Percentiles rank a stretch among this genome's conserved stretches.
phyloP scores from a whole-genome alignment of 2,888 invertebrate genomes.

The Nomada fabriciana region DNA sequence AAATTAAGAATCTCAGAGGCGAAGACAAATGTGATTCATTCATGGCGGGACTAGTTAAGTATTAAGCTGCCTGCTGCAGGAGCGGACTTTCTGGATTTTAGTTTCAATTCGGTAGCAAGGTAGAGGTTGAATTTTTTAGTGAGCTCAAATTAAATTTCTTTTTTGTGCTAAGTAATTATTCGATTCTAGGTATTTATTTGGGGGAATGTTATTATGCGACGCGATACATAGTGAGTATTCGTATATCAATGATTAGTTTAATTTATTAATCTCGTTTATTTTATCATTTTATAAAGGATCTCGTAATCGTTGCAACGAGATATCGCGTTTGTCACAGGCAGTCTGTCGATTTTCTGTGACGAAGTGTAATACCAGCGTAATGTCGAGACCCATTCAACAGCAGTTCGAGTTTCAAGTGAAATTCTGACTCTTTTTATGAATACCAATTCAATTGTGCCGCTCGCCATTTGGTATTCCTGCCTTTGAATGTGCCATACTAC shows the following conservation, averaged over 20 bases:
- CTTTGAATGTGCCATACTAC: background rate
- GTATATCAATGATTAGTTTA: too few relatives aligned
- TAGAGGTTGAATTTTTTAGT: background rate
- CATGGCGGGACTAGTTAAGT: background rate
- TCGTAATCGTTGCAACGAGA: background rate
- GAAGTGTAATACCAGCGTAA: background rate
- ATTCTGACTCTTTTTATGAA: constrained; percentile 7
- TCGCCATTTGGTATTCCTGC: background rate
- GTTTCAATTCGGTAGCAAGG: background rate
- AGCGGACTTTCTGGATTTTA: background rate
- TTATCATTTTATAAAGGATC: too few relatives aligned
- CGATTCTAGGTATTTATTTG: too few relatives aligned
- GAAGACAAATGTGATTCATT: background rate
- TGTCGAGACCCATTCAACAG: constrained; percentile 4
- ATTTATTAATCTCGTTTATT: too few relatives aligned
- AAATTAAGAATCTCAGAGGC: too few relatives aligned
- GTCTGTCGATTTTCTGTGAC: constrained; percentile 15
- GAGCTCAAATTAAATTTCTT: too few relatives aligned
- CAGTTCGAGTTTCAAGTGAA: constrained; percentile 26
- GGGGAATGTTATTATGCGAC: too few relatives aligned
- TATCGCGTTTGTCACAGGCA: background rate
- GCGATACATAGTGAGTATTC: too few relatives aligned
- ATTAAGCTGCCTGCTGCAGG: background rate
- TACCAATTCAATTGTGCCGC: background rate
- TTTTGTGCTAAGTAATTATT: too few relatives aligned